phyloP scores from a whole-genome alignment of 2,797 vertebrate genomes.

The Sebastes nivosus region DNA sequence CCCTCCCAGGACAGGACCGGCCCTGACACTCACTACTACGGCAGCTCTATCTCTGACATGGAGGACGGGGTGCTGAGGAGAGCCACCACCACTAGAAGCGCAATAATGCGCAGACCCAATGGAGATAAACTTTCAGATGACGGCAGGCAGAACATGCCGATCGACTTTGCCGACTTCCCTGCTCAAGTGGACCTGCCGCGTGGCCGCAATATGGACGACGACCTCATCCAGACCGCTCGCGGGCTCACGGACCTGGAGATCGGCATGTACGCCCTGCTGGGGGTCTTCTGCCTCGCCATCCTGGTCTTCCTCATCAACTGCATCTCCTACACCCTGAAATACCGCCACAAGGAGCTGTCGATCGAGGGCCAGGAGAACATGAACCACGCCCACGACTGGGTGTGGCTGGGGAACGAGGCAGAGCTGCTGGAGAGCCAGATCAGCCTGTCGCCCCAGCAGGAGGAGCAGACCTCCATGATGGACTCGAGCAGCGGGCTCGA shows the following conservation, averaged over 20 bases:
- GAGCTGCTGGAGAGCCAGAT: slow-evolving; percentile 89
- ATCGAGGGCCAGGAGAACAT: slow-evolving; percentile 88
- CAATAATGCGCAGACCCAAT: slow-evolving; percentile 79
- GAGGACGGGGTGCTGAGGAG: slow-evolving; percentile 83
- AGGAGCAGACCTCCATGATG: slow-evolving; percentile 89
- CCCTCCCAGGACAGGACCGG: slow-evolving; percentile 82
- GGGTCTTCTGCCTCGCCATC: slow-evolving; percentile 97
- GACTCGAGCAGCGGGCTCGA: slow-evolving; percentile 84
- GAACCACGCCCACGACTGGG: slow-evolving; percentile 97
- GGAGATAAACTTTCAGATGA: slow-evolving; percentile 83
- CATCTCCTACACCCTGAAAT: slow-evolving; percentile 93
- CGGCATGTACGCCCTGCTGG: slow-evolving; percentile 96
- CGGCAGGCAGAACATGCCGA: slow-evolving; percentile 84
- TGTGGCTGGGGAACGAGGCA: slow-evolving; percentile 94
- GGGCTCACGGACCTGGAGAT: slow-evolving; percentile 95
- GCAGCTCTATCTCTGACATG: slow-evolving; percentile 84
- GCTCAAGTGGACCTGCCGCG: slow-evolving; percentile 89
- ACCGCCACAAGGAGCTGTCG: slow-evolving; percentile 93
- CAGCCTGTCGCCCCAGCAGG: slow-evolving; percentile 83
- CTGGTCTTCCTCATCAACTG: slow-evolving; percentile 98
- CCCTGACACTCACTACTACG: slow-evolving; percentile 81
- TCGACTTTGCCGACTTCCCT: slow-evolving; percentile 92
- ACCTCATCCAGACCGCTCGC: slow-evolving; percentile 83
- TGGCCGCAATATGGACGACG: slow-evolving; percentile 82
- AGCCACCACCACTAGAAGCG: slow-evolving; percentile 84